Evolutionary conservation across 2,113 vertebrate species (phyloP), one percentile per base, ranked within the genome.

Genomic region (Chitala chitala): DNA sequence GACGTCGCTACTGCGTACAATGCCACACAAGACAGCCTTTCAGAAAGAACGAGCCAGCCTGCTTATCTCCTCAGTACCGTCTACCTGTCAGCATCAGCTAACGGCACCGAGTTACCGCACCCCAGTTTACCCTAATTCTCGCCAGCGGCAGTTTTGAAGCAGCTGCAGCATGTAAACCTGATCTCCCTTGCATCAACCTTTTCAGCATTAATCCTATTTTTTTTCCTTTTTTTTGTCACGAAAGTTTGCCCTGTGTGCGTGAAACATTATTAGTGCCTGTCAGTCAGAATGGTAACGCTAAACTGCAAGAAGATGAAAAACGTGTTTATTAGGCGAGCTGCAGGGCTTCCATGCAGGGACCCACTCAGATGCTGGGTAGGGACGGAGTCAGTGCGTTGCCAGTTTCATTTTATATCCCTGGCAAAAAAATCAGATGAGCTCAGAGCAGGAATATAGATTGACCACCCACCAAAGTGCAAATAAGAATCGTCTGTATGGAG

Each of bases 371-470:
- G 51, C 26, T 72, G n/a, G 74, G 33, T 76, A 77, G 81, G 78
- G 75, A 81, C 79, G 75, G 65, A 76, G 77, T 78, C 81, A 70
- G 73, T 75, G 71, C 75, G 76, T 74, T 76, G 59, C 80, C 82
- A 44, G 75, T 82, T 82, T 79, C 80, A 83, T 82, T 80, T 79
- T 70, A 33, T 38, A 54, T 82, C 70, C n/a, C n/a, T n/a, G n/a
- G n/a, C n/a, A n/a, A n/a, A n/a, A n/a, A n/a, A n/a, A n/a, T n/a
- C n/a, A n/a, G n/a, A n/a, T n/a, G n/a, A n/a, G n/a, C n/a, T n/a
- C n/a, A n/a, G n/a, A n/a, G n/a, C n/a, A n/a, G n/a, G n/a, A n/a
- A n/a, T n/a, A n/a, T n/a, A n/a, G n/a, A n/a, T n/a, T n/a, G n/a
- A n/a, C n/a, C n/a, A n/a, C n/a, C n/a, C n/a, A n/a, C n/a, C n/a